A percentile compares a stretch with the other conserved stretches of the same genome.
Conservation (phyloP, 2,888 invertebrate genomes). For the Erebia epiphron region DNA sequence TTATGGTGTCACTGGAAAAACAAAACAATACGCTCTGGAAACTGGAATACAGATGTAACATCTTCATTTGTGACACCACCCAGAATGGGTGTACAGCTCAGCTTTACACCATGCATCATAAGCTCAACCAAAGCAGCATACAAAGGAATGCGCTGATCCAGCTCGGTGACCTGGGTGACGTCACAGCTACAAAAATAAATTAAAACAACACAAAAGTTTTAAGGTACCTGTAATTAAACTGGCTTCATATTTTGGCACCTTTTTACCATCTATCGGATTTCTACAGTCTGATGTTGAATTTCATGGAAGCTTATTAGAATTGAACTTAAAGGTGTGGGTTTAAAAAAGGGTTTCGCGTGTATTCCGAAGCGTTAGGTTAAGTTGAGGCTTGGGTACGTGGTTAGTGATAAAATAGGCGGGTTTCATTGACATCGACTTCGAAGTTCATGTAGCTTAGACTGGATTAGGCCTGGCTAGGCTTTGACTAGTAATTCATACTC, state of each 20-base stretch:
- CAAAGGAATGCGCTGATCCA: no score
- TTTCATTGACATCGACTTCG: background rate
- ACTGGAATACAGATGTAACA: no score
- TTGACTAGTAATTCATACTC: background rate
- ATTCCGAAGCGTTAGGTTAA: background rate
- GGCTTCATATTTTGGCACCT: background rate
- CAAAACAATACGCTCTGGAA: no score
- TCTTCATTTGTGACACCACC: no score
- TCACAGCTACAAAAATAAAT: no score
- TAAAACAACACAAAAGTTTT: no score
- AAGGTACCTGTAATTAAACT: background rate
- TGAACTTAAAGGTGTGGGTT: slow-evolving; percentile 2
- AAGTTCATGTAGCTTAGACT: background rate
- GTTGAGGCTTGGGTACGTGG: background rate
- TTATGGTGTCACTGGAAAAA: no score
- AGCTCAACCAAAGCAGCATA: no score
- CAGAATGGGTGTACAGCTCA: no score
- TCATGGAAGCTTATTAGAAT: background rate
- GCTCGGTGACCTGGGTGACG: no score
- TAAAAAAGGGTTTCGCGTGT: background rate
- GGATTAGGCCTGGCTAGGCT: slow-evolving; percentile 1
- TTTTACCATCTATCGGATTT: background rate
- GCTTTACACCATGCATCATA: no score
- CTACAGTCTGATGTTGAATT: background rate
- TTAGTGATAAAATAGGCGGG: slow-evolving; percentile 5